These are phyloP conservation scores for Helicorthomorpha holstii DNA, from an alignment of 1,140 invertebrate genomes.

Conservation along the genomic window DNA sequence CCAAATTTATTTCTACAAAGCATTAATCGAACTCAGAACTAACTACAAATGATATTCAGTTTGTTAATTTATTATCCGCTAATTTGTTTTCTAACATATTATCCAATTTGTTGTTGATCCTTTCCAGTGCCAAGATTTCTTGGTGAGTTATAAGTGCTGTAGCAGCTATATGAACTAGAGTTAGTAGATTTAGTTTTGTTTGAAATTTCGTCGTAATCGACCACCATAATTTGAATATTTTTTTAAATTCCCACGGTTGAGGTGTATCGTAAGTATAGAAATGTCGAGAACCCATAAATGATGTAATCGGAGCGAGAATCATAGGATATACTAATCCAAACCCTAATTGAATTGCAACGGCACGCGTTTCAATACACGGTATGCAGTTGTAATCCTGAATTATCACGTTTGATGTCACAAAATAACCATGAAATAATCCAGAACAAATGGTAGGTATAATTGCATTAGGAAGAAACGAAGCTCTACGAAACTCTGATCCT, in stretches of 20 bases:
- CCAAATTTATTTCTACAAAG: too few relatives aligned
- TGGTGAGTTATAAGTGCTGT: neutral
- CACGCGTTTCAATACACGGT: neutral
- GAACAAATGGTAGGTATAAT: neutral
- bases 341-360: neutral
- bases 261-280: neutral
- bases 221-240: neutral
- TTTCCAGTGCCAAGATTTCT: neutral
- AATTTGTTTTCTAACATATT: neutral
- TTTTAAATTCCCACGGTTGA: neutral
- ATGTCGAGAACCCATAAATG: neutral
- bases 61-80: too few relatives aligned
- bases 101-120: neutral
- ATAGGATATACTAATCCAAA: slow-evolving; percentile 1
- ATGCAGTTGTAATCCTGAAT: neutral
- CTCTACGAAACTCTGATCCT: neutral
- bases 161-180: neutral
- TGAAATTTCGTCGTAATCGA: neutral
- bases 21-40: too few relatives aligned
- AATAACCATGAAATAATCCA: neutral
- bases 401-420: neutral
- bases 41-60: too few relatives aligned
- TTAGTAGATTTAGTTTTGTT: neutral
- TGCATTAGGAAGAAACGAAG: neutral
- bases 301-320: neutral